Conservation (phyloP, 2,888 invertebrate genomes). For the Chymomyza fuscimana region DNA sequence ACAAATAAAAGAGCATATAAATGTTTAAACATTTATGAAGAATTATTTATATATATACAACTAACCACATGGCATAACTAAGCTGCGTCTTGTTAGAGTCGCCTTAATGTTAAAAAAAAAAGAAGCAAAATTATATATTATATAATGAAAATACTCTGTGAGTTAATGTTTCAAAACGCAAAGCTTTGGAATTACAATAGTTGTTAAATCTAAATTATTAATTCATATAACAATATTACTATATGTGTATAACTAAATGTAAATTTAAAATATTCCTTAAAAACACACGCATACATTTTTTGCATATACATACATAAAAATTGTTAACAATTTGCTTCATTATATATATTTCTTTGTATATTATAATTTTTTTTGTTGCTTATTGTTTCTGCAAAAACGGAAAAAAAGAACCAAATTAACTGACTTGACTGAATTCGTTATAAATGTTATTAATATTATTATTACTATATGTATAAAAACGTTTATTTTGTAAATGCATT, state of each 20-base stretch:
- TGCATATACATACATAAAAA: background rate
- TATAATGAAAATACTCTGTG: constrained; percentile 74
- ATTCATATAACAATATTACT: constrained; percentile 35
- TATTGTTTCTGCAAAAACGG: constrained; percentile 2
- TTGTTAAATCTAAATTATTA: constrained; percentile 56
- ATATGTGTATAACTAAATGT: constrained; percentile 59
- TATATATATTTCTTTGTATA: background rate
- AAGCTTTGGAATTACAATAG: constrained; percentile 67
- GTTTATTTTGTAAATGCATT: constrained; percentile 32
- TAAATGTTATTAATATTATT: constrained; percentile 71
- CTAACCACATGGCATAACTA: constrained; percentile 28
- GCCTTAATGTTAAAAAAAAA: constrained; percentile 49
- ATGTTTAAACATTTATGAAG: constrained; percentile 64
- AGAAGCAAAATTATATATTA: constrained; percentile 55
- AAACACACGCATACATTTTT: background rate
- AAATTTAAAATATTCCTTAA: constrained; percentile 42
- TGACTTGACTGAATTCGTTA: constrained; percentile 74
- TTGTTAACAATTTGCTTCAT: constrained; percentile 1
- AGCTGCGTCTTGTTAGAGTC: constrained; percentile 35
- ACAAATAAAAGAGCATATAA: constrained; percentile 23
- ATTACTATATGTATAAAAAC: constrained; percentile 55
- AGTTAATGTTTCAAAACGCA: constrained; percentile 67
- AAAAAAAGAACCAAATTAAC: constrained; percentile 44
- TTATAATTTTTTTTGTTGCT: background rate
- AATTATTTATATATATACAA: constrained; percentile 56